Conservation (phyloP, 2,113 vertebrate species). For the Apaloderma vittatum region DNA sequence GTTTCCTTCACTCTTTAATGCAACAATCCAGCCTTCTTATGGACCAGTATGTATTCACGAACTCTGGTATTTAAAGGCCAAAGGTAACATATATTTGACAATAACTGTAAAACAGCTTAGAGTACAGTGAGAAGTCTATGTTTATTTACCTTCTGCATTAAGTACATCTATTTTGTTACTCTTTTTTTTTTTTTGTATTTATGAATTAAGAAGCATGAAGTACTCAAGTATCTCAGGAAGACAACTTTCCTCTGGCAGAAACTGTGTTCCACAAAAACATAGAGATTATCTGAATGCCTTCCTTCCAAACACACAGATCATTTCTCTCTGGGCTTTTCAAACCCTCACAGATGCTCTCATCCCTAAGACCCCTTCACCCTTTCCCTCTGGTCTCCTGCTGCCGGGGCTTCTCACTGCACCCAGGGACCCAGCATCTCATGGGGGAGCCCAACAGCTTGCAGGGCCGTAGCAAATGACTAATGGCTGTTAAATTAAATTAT, state of each 20-base stretch:
- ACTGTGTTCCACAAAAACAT: neutral
- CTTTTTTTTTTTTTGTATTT: neutral
- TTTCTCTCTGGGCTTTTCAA: neutral
- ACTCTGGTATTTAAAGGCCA: slow-evolving; percentile 1
- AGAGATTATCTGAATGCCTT: neutral
- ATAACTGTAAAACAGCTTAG: neutral
- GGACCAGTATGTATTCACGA: neutral
- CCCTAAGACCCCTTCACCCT: neutral
- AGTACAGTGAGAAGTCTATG: neutral
- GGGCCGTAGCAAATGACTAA: neutral
- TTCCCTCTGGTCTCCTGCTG: neutral
- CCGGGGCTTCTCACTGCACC: neutral
- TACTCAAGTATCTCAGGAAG: neutral
- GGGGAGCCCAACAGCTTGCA: neutral
- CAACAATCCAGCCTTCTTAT: neutral
- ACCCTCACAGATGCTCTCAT: neutral
- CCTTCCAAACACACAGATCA: neutral
- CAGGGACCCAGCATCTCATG: fast-evolving
- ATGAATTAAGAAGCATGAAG: neutral
- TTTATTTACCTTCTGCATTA: neutral
- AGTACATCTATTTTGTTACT: neutral
- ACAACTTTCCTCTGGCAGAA: neutral
- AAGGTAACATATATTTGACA: neutral
- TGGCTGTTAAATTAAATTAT: slow-evolving; percentile 49
- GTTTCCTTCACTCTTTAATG: neutral